phyloP scores from a whole-genome alignment of 2,113 vertebrate species.

The Bubo bubo region DNA sequence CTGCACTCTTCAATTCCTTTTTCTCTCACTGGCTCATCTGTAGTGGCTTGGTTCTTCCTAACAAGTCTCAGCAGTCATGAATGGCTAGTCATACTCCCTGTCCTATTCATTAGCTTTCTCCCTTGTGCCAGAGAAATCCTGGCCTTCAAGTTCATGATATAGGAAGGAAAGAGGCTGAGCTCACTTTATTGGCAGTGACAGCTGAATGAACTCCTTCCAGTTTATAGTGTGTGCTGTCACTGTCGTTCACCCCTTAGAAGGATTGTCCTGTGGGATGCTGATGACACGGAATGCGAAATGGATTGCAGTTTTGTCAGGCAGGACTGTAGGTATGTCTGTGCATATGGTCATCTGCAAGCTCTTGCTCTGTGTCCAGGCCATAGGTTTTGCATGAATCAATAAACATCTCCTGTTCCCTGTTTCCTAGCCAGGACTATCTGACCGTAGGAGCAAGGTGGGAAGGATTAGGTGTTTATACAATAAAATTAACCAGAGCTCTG shows the following conservation, averaged over 20 bases:
- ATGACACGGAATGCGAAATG: neutral
- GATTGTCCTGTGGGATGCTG: neutral
- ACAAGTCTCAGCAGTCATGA: neutral
- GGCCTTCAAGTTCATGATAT: neutral
- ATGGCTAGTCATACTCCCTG: neutral
- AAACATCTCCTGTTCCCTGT: neutral
- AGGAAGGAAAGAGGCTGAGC: neutral
- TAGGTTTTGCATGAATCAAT: neutral
- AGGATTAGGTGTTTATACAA: conserved; percentile 44
- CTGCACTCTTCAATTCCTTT: neutral
- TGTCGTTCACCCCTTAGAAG: neutral
- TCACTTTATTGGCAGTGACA: neutral
- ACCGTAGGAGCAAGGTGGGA: neutral
- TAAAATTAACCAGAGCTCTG: conserved; percentile 15
- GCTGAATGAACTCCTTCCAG: neutral
- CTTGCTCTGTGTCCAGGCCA: neutral
- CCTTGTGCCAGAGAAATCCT: neutral
- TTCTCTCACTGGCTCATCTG: neutral
- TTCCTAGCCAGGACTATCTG: neutral
- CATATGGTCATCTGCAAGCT: neutral
- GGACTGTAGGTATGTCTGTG: fast-evolving
- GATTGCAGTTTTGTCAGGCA: neutral
- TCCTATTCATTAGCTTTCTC: neutral
- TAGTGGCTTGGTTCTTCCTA: neutral
- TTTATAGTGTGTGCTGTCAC: neutral